These are phyloP conservation scores for Drosophila hamatofila DNA, from an alignment of 2,888 invertebrate species.

Conservation along the genomic window DNA sequence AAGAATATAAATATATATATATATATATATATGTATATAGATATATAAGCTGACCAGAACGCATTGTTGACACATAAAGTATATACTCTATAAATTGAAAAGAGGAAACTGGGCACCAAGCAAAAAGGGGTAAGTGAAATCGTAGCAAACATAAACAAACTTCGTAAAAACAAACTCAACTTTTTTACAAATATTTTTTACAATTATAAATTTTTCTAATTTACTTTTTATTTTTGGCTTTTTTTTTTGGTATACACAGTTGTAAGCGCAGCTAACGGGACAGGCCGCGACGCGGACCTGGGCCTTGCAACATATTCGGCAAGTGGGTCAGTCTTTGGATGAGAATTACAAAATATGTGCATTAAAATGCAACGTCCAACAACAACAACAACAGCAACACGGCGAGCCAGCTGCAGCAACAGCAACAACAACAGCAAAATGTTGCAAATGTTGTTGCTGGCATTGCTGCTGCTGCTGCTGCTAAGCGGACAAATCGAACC, in stretches of 20 bases:
- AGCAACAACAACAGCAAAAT: constrained; percentile 32
- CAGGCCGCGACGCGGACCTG: constrained; percentile 32
- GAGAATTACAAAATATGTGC: constrained; percentile 51
- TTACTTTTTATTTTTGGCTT: not conserved
- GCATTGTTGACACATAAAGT: constrained; percentile 30
- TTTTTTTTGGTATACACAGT: not conserved
- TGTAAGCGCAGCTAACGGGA: constrained; percentile 30
- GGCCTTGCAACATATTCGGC: constrained; percentile 36
- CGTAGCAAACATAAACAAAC: constrained; percentile 25
- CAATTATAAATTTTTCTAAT: not conserved
- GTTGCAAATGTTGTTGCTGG: constrained; percentile 40
- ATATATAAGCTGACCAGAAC: constrained; percentile 23
- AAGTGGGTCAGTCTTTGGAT: constrained; percentile 59
- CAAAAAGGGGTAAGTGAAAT: constrained; percentile 51
- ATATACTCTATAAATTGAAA: not conserved
- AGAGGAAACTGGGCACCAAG: not conserved
- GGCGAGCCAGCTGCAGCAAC: constrained; percentile 5
- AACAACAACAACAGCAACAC: constrained; percentile 14
- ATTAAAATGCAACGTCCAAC: constrained; percentile 50
- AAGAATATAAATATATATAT: not conserved
- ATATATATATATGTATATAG: not conserved
- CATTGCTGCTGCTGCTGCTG: constrained; percentile 56
- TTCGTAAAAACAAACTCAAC: constrained; percentile 11
- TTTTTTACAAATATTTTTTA: constrained; percentile 13
- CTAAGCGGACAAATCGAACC: constrained; percentile 52